phyloP scores from a whole-genome alignment of 2,888 invertebrate genomes.

The Frankliniella fusca region DNA sequence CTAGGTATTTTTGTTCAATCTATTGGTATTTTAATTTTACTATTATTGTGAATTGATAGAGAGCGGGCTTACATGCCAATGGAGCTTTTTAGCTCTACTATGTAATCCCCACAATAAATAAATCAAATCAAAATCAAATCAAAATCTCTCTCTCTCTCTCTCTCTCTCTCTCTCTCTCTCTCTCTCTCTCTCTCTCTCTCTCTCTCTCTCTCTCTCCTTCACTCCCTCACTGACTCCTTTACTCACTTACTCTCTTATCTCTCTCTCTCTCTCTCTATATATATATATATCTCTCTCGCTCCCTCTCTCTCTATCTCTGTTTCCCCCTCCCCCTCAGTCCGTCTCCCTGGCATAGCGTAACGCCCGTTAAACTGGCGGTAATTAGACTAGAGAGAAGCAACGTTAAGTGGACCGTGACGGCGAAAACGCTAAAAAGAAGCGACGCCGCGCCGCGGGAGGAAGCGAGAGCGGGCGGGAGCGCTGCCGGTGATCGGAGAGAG shows the following conservation, averaged over 20 bases:
- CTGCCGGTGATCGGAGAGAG: not conserved
- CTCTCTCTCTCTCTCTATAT: not conserved
- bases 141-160: too few relatives aligned
- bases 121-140: too few relatives aligned
- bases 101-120: too few relatives aligned
- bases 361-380: not conserved
- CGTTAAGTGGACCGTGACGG: not conserved
- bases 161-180: not conserved
- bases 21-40: too few relatives aligned
- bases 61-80: too few relatives aligned
- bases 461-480: not conserved
- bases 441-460: not conserved
- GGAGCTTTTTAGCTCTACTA: too few relatives aligned
- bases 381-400: not conserved
- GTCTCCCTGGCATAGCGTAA: not conserved
- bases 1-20: too few relatives aligned
- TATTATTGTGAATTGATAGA: too few relatives aligned
- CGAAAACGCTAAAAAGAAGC: not conserved
- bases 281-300: not conserved
- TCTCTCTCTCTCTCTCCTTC: not conserved
- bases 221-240: not conserved
- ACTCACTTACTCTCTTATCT: too few relatives aligned
- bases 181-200: not conserved
- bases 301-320: not conserved
- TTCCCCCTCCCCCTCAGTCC: not conserved